A percentile compares a stretch with the other conserved stretches of the same genome.
phyloP scores from a whole-genome alignment of 2,797 vertebrate species.

The Poeciliopsis turneri region DNA sequence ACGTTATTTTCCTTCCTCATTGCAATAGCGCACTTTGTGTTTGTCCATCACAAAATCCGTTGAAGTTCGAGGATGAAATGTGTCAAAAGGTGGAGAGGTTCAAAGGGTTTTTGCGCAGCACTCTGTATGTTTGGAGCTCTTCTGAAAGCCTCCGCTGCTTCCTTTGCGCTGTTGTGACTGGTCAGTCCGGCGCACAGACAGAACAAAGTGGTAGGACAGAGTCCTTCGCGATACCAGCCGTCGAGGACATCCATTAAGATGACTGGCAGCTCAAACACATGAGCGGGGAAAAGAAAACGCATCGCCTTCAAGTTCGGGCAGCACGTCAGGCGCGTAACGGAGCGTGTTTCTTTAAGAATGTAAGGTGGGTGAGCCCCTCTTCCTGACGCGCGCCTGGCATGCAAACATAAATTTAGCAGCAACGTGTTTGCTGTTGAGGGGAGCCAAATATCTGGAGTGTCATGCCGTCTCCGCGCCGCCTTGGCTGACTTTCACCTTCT shows the following conservation, averaged over 20 bases:
- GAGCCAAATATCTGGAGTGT: constrained; percentile 75
- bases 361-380: constrained; percentile 80
- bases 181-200: not conserved
- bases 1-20: not conserved
- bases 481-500: constrained; percentile 47
- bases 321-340: constrained; percentile 40
- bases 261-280: not conserved
- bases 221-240: not conserved
- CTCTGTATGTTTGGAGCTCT: not conserved
- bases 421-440: constrained; percentile 76
- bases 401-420: constrained; percentile 86
- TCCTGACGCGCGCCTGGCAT: constrained; percentile 78
- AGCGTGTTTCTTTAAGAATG: constrained; percentile 83
- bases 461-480: constrained; percentile 63
- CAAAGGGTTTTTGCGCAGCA: not conserved
- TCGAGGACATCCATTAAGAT: constrained; percentile 1
- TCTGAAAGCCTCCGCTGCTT: not conserved
- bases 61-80: not conserved
- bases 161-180: constrained; percentile 5
- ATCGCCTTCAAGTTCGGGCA: constrained; percentile 27
- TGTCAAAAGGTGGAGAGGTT: not conserved
- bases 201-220: not conserved
- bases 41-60: not conserved
- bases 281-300: constrained; percentile 10
- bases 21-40: not conserved